Evolutionary conservation across 1,140 invertebrate species (phyloP).

Genomic region (Cydia fagiglandana): DNA sequence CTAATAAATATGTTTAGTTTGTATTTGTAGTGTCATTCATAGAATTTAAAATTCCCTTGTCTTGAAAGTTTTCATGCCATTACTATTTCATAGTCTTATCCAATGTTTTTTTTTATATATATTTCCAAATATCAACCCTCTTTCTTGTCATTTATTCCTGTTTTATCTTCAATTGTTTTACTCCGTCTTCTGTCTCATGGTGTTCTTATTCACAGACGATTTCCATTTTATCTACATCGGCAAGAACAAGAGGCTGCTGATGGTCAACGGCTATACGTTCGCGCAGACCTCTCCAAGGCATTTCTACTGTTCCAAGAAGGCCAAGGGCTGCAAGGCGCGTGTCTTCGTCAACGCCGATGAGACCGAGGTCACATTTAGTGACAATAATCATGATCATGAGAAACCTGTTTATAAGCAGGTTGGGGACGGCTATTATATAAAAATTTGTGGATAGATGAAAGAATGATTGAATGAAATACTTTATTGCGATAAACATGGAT

Average conservation of each 20-base stretch:
- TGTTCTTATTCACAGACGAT: not conserved
- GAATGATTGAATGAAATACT: too few species aligned
- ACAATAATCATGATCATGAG: conserved; percentile 48
- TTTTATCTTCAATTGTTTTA: not conserved
- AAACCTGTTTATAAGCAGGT: conserved; percentile 40
- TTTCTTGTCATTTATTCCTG: too few species aligned
- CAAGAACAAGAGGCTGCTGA: conserved; percentile 36
- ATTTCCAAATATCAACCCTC: too few species aligned
- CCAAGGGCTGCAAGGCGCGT: conserved; percentile 52
- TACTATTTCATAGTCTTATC: too few species aligned
- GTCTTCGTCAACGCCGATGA: conserved; percentile 45
- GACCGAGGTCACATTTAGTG: conserved; percentile 36
- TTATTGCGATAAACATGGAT: too few species aligned
- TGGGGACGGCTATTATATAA: not conserved
- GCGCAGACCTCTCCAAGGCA: conserved; percentile 45
- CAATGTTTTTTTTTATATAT: too few species aligned
- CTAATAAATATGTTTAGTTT: too few species aligned
- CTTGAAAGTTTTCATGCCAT: too few species aligned
- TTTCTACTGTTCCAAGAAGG: conserved; percentile 59
- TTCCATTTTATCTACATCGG: not conserved
- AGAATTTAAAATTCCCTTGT: too few species aligned
- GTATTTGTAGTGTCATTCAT: too few species aligned
- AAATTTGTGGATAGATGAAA: not conserved
- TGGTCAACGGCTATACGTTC: conserved; percentile 42
- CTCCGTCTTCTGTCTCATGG: not conserved